A percentile compares a stretch with the other conserved stretches of the same genome.
These are phyloP conservation scores for Xyliphius kryptos DNA, from an alignment of 2,113 vertebrate genomes.

Conservation along the genomic window DNA sequence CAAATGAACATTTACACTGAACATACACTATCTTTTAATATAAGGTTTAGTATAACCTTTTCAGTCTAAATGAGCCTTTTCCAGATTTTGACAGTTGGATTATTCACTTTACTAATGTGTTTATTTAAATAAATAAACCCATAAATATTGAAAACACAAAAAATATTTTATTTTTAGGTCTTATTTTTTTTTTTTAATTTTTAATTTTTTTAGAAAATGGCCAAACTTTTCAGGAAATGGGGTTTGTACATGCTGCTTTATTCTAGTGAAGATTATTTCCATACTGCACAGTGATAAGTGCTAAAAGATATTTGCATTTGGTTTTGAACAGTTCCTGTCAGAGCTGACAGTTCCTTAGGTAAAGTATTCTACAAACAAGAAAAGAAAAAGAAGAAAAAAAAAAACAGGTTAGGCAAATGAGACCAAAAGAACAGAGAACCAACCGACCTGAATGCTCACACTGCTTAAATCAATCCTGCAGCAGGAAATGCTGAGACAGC, in stretches of 20 bases:
- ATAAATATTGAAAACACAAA: neutral
- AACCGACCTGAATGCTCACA: neutral
- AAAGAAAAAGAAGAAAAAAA: neutral
- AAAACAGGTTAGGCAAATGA: slow-evolving; percentile 30
- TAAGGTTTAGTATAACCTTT: no score
- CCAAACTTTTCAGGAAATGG: neutral
- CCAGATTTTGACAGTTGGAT: no score
- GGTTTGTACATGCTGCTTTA: neutral
- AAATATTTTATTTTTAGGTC: neutral
- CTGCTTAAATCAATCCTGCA: neutral
- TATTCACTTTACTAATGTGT: no score
- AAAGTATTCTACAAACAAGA: slow-evolving; percentile 19
- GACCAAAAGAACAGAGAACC: slow-evolving; percentile 4
- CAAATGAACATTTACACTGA: no score
- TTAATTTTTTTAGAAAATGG: no score
- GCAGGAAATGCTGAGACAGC: no score
- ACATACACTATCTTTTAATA: no score
- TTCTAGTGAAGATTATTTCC: slow-evolving; percentile 22
- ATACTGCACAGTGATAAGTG: slow-evolving; percentile 7
- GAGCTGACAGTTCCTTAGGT: slow-evolving; percentile 34
- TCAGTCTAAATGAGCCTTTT: no score
- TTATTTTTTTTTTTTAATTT: no score
- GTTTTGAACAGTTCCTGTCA: neutral
- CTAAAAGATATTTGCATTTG: slow-evolving; percentile 47
- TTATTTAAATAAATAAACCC: no score